Conservation (phyloP, 2,797 vertebrate species). For the Botia kubotai region DNA sequence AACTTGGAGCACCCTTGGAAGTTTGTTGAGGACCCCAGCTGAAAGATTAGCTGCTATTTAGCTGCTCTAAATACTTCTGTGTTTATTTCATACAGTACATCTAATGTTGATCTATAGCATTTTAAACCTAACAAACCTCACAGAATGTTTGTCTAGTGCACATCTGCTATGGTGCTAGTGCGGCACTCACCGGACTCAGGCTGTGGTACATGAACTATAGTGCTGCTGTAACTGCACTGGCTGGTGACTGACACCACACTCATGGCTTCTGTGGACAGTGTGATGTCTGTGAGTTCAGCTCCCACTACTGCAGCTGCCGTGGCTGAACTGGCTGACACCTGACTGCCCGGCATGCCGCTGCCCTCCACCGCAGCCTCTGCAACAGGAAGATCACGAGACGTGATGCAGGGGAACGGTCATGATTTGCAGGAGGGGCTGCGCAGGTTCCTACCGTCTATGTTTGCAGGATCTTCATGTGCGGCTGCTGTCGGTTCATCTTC, state of each 20-base stretch:
- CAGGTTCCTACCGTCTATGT: conserved; percentile 67
- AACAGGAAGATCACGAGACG: neutral
- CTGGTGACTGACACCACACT: conserved; percentile 85
- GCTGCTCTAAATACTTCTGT: too few species aligned
- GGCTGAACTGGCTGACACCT: conserved; percentile 65
- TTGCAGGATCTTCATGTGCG: conserved; percentile 57
- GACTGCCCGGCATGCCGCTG: conserved; percentile 71
- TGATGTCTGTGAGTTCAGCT: conserved; percentile 78
- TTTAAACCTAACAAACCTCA: too few species aligned
- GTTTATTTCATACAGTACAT: too few species aligned
- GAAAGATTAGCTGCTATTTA: too few species aligned
- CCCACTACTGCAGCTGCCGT: conserved; percentile 72
- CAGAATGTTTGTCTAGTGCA: too few species aligned
- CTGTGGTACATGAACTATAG: conserved; percentile 83
- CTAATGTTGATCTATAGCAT: too few species aligned
- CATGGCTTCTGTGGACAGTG: conserved; percentile 80
- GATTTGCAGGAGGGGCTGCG: neutral
- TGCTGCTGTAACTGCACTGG: conserved; percentile 91
- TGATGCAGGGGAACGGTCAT: too few species aligned
- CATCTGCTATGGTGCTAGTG: neutral
- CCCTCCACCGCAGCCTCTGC: conserved; percentile 52
- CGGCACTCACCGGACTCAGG: conserved; percentile 83
- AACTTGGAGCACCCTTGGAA: too few species aligned
- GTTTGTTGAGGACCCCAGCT: too few species aligned
- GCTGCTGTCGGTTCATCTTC: conserved; percentile 75